Evolutionary conservation across 2,113 vertebrate species (phyloP).

Genomic region (Nymphicus hollandicus): DNA sequence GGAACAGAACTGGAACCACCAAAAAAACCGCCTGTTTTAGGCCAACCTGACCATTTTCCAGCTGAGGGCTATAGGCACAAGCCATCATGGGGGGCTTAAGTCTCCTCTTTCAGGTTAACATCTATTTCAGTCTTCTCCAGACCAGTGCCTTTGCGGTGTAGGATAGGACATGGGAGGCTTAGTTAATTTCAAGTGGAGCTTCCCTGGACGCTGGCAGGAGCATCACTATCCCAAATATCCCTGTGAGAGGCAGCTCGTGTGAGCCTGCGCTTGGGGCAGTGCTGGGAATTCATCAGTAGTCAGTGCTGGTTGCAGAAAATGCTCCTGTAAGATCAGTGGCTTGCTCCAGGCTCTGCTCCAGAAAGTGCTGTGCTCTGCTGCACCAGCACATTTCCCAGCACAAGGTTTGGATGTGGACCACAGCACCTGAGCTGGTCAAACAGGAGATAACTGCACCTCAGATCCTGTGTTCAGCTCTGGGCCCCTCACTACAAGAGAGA

Average conservation of each 20-base stretch:
- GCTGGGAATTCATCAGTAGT: background rate
- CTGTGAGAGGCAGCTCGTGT: background rate
- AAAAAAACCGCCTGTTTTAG: background rate
- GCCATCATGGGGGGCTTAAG: fast-evolving
- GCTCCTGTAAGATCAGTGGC: background rate
- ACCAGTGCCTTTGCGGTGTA: background rate
- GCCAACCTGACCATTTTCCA: background rate
- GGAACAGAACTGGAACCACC: background rate
- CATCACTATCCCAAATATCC: background rate
- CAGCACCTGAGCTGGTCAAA: background rate
- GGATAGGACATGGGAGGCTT: background rate
- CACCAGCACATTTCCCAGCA: background rate
- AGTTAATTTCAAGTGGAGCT: background rate
- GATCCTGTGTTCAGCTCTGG: no score
- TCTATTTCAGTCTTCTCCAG: background rate
- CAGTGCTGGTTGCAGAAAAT: background rate
- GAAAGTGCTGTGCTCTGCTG: background rate
- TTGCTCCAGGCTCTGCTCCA: background rate
- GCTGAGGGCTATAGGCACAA: background rate
- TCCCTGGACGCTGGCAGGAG: background rate
- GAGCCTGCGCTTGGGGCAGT: background rate
- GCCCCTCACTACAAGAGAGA: background rate
- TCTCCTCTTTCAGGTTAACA: background rate
- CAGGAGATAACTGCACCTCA: fast-evolving
- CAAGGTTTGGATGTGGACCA: background rate